Evolutionary conservation across 2,113 vertebrate genomes (phyloP), one percentile per base, ranked within the genome.

Genomic region (Columba janthina): DNA sequence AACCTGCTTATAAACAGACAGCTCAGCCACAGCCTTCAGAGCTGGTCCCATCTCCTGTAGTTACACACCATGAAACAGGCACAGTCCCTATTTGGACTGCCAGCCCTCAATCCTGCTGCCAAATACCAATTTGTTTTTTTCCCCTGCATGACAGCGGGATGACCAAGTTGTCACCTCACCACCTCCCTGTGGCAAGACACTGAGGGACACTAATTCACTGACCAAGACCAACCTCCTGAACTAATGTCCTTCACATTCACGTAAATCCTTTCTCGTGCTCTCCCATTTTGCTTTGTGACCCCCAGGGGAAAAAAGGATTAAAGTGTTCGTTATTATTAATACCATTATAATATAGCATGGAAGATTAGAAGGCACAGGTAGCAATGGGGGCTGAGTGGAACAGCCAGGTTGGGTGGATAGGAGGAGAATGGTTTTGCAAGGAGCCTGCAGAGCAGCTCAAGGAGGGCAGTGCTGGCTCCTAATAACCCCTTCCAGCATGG

Each of bases 151-250:
- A 85, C 67, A 88, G 54, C 54, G 82, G 38, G 66, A 36, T 58
- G 70, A 76, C 54, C 2, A 0, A 73, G 40, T 3, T 80, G 88
- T 66, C 90, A 83, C 50, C 81, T 54, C 78, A 34, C 85, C 92
- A 90, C 8, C 36, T 79, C 54, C 13, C 53, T 22, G 44, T 6
- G 73, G 70, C 58, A 76, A 20, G 74, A 46, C 77, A 73, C 73
- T 14, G 5, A 81, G 87, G 81, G 71, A 48, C 81, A 72, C 66
- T 79, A 85, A 95, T 61, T 91, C 87, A 92, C 73, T 58, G 77
- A 65, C 21, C 71, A 42, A 42, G 40, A 50, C n/a, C 46, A 73
- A 73, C 58, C 82, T 80, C 82, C 66, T 88, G 86, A 94, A 42
- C 60, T 4, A 13, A 29, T 0, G 0, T 56, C 89, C 81, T 71